Percentiles rank a stretch among this genome's conserved stretches.
These are phyloP conservation scores for Cephus pygmeus DNA, from an alignment of 2,888 invertebrate genomes.

Conservation along the genomic window DNA sequence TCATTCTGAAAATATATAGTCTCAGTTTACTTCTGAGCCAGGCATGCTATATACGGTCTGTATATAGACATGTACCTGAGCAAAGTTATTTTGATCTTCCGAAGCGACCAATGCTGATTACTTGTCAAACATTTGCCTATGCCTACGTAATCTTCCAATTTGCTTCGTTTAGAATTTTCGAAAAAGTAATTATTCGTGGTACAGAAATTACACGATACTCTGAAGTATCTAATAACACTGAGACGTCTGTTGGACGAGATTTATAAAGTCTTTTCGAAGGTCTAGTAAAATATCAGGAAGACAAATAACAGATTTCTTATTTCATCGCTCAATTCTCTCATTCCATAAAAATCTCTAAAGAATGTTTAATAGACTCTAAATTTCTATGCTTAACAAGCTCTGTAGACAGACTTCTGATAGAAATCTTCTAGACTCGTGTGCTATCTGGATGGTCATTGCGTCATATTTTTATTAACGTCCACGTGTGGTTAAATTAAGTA, in stretches of 20 bases:
- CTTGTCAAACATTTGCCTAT: background rate
- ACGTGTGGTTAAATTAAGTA: background rate
- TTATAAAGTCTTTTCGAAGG: background rate
- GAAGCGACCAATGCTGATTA: background rate
- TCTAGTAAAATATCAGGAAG: background rate
- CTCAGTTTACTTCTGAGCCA: background rate
- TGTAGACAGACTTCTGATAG: background rate
- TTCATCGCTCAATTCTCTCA: background rate
- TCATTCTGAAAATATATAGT: background rate
- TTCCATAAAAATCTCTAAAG: background rate
- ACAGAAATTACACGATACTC: background rate
- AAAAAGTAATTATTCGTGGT: background rate
- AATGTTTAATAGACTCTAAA: background rate
- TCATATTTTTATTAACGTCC: background rate
- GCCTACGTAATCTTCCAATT: background rate
- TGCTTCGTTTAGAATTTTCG: background rate
- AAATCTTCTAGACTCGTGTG: background rate
- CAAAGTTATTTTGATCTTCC: background rate
- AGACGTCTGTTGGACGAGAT: background rate
- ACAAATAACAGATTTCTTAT: background rate
- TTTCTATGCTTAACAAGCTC: background rate
- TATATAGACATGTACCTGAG: background rate
- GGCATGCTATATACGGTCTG: background rate
- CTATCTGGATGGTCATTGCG: background rate
- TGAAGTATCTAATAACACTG: background rate